A percentile compares a stretch with the other conserved stretches of the same genome.
Conservation (phyloP, 1,140 invertebrate genomes). For the Halictus rubicundus region DNA sequence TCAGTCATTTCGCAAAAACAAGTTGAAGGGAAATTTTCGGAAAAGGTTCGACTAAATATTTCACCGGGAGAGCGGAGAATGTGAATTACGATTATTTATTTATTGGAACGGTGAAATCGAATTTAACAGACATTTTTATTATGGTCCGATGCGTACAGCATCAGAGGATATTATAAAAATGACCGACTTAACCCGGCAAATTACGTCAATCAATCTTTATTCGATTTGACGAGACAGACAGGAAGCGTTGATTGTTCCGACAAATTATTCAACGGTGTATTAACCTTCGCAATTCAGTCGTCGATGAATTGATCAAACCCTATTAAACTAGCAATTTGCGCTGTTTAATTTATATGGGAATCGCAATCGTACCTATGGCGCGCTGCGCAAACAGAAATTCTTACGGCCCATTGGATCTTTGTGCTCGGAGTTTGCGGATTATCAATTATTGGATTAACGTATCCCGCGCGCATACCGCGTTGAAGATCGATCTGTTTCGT, state of each 20-base stretch:
- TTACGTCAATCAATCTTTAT: constrained; percentile 4
- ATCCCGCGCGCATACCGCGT: not conserved
- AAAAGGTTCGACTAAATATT: too few relatives aligned
- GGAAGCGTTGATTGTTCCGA: constrained; percentile 8
- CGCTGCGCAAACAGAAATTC: constrained; percentile 28
- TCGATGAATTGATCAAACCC: constrained; percentile 20
- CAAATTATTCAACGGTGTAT: constrained; percentile 33
- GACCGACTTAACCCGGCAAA: not conserved
- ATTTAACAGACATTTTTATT: too few relatives aligned
- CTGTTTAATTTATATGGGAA: constrained; percentile 28
- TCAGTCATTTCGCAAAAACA: too few relatives aligned
- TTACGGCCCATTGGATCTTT: constrained; percentile 7
- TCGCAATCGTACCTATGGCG: not conserved
- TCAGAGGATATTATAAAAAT: too few relatives aligned
- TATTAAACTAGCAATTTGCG: constrained; percentile 19
- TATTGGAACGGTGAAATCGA: too few relatives aligned
- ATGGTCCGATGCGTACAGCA: too few relatives aligned
- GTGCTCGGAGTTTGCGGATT: constrained; percentile 28
- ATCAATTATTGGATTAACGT: constrained; percentile 28
- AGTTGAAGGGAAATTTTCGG: too few relatives aligned
- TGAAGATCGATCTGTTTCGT: constrained; percentile 23
- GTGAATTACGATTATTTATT: too few relatives aligned
- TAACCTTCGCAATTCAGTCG: constrained; percentile 6
- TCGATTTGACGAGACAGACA: not conserved
- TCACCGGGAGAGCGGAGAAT: too few relatives aligned